Evolutionary conservation across 1,140 invertebrate species (phyloP), one percentile per base, ranked within the genome.

Genomic region (Lycorma delicatula): DNA sequence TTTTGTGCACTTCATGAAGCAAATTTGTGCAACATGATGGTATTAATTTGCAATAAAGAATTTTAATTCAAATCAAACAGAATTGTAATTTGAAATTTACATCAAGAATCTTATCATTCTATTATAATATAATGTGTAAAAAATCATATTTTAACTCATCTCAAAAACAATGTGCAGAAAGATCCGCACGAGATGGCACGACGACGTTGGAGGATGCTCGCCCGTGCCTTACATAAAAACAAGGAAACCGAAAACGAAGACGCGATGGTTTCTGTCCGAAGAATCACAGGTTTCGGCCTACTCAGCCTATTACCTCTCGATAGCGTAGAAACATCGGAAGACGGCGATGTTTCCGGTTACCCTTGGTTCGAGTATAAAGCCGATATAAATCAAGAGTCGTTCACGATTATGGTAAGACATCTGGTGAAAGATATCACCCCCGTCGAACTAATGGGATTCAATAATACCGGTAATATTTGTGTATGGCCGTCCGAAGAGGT

Each of bases 401-500:
- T 71, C 63, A 71, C 66, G 9, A 72, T 83, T 0, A 71, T 79
- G 38, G 76, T 85, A 20, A 75, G 79, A 9, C 79, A 81, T 54
- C 70, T 82, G 52, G 76, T 76, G 57, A 76, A 79, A 20, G 78
- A 70, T 20, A 79, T 85, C 63, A 84, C 83, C 0, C 81, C 83
- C 3, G 79, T 77, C 63, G 82, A 86, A 64, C 72, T 93, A 22
- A 84, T 85, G 70, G 89, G 89, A 1, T 92, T 91, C 72, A 91
- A 93, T 70, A 92, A 92, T 64, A 93, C 90, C 1, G 90, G 90
- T n/a, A 93, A 92, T 72, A 81, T 93, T 2, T 91, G 89, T 74
- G 82, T 93, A 1, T 93, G 90, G 90, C 89, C 89, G 9, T 90
- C 89, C 3, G 90, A 93, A 72, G 89, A 92, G 72, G 84, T 90